Conservation (phyloP, 1,140 invertebrate genomes). For the Drosophila arawakana region DNA sequence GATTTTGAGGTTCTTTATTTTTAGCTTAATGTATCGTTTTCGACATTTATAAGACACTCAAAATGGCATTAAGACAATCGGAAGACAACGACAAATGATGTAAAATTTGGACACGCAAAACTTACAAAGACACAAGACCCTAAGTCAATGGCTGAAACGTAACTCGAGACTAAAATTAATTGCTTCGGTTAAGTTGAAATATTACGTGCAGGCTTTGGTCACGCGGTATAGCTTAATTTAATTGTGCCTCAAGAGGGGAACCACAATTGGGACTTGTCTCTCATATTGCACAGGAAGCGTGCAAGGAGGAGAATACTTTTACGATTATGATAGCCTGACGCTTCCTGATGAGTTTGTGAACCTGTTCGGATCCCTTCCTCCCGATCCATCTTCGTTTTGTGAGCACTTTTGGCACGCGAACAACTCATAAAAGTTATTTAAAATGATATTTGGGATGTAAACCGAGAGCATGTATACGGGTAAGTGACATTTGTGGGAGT, state of each 20-base stretch:
- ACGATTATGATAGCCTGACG: slow-evolving; percentile 20
- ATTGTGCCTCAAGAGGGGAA: slow-evolving; percentile 30
- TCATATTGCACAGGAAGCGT: slow-evolving; percentile 26
- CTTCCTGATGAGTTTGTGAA: slow-evolving; percentile 15
- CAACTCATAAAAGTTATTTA: slow-evolving; percentile 65
- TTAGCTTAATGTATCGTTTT: slow-evolving; percentile 11
- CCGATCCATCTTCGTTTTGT: slow-evolving; percentile 20
- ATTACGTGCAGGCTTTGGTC: slow-evolving; percentile 33
- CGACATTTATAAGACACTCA: slow-evolving; percentile 55
- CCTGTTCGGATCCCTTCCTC: not conserved
- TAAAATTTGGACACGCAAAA: slow-evolving; percentile 42
- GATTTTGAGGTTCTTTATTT: slow-evolving; percentile 13
- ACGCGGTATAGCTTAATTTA: slow-evolving; percentile 65
- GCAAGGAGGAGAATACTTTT: slow-evolving; percentile 6
- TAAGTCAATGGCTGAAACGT: not conserved
- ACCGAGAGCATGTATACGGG: slow-evolving; percentile 12
- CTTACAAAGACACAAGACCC: not conserved
- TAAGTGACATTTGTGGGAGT: not conserved
- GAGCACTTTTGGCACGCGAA: slow-evolving; percentile 55
- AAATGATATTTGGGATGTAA: slow-evolving; percentile 47
- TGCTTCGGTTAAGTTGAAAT: slow-evolving; percentile 15
- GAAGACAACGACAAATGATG: slow-evolving; percentile 46
- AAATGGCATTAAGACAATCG: slow-evolving; percentile 52
- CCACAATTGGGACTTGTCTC: slow-evolving; percentile 22
- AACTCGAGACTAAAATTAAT: slow-evolving; percentile 35